Evolutionary conservation across 2,113 vertebrate species (phyloP).

Genomic region (Guaruba guarouba): DNA sequence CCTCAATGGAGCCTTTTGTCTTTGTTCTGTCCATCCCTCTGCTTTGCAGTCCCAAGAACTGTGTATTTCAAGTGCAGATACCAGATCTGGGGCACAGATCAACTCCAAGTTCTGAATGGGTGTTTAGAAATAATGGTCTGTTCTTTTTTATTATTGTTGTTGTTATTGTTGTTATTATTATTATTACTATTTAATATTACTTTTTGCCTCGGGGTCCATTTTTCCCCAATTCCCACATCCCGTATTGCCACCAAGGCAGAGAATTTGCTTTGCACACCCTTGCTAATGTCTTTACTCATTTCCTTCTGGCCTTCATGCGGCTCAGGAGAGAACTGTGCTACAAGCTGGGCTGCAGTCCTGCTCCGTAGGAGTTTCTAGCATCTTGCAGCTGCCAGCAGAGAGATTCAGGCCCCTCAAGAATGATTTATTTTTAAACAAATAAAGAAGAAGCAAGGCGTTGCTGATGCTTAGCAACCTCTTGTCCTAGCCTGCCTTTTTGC

Average conservation of each 20-base stretch:
- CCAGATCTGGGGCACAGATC: constrained; percentile 31
- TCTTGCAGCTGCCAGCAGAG: constrained; percentile 32
- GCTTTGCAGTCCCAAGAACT: background rate
- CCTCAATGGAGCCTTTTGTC: background rate
- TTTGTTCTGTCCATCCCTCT: background rate
- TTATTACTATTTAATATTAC: constrained; percentile 62
- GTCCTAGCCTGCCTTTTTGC: constrained; percentile 40
- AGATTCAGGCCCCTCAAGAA: background rate
- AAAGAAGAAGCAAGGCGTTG: constrained; percentile 4
- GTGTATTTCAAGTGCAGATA: constrained; percentile 6
- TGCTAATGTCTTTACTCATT: background rate
- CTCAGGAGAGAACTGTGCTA: background rate
- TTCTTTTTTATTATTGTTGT: background rate
- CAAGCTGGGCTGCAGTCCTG: background rate
- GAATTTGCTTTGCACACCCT: constrained; percentile 33
- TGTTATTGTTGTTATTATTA: background rate
- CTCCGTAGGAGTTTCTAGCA: background rate
- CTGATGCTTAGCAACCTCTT: constrained; percentile 56
- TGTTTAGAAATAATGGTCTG: constrained; percentile 36
- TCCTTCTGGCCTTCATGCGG: background rate
- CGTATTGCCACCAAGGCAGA: background rate
- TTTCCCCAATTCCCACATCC: background rate
- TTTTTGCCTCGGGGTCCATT: constrained; percentile 42
- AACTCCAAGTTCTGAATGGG: constrained; percentile 43
- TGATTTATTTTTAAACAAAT: background rate